phyloP scores from a whole-genome alignment of 2,888 invertebrate species.

The Mesorhabditis spiculigera region DNA sequence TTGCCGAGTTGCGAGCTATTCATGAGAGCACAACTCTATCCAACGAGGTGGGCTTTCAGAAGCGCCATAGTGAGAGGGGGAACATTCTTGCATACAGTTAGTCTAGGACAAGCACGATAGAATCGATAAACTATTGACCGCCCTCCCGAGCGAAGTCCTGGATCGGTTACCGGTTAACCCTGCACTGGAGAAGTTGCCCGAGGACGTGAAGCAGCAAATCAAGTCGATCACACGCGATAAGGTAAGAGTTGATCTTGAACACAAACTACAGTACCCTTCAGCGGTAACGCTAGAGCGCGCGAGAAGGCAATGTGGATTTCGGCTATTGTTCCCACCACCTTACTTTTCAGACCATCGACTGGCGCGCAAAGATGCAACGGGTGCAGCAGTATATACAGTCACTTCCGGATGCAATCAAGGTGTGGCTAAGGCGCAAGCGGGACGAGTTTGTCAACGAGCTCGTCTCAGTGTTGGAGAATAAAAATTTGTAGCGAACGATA shows the following conservation, averaged over 20 bases:
- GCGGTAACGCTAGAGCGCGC: too few species aligned
- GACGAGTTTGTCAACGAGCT: not conserved
- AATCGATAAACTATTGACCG: slow-evolving; percentile 48
- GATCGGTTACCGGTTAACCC: slow-evolving; percentile 51
- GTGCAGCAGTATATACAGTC: slow-evolving; percentile 4
- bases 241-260: slow-evolving; percentile 1
- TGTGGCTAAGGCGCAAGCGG: not conserved
- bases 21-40: slow-evolving; percentile 37
- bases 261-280: too few species aligned
- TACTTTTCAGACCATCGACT: not conserved
- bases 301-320: too few species aligned
- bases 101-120: slow-evolving; percentile 43
- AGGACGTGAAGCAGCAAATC: slow-evolving; percentile 35
- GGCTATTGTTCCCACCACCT: too few species aligned
- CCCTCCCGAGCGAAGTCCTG: slow-evolving; percentile 47
- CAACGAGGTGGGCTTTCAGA: slow-evolving; percentile 12
- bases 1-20: slow-evolving; percentile 44
- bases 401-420: not conserved
- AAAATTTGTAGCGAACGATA: not conserved
- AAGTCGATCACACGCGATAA: slow-evolving; percentile 44
- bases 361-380: slow-evolving; percentile 3
- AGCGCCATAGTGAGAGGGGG: too few species aligned
- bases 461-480: not conserved
- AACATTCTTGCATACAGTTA: not conserved
- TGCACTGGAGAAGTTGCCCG: slow-evolving; percentile 46